Base-by-base conservation (phyloP, 2,113 vertebrate species). In the Oncorhynchus gorbuscha region DNA sequence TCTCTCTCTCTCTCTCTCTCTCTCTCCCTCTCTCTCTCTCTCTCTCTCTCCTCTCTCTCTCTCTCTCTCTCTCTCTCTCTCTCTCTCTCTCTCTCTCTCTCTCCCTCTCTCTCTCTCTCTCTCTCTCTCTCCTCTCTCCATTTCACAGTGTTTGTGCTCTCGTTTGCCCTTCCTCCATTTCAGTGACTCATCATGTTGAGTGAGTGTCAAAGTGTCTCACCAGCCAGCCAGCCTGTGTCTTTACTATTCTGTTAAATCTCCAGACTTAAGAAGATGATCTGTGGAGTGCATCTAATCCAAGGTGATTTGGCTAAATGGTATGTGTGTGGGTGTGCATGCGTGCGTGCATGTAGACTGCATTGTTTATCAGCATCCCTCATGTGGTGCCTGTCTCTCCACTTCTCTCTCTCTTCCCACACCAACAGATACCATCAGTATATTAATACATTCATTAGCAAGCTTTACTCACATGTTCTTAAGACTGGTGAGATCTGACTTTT, bases 271-370 rank as follows among this genome's bases (percentile, higher is more conserved):
- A 89, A 87, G 87, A 74, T 86, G 85, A 81, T 88, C 89, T 82
- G 86, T 85, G 86, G 87, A 89, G 86, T 88, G 78, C 85, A 86
- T 84, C 89, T 88, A 87, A 90, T 87, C 87, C 85, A 89, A 89
- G 81, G 87, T 88, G 89, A 88, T 90, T 87, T 85, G 85, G 88
- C 79, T 84, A 87, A 89, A 87, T 82, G 5, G 39, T 45, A 9
- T 45, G 39, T 39, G 6, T 45, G 39, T 45, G 39, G 9, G 39
- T 11, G 39, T 45, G 39, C 28, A 3, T 39, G 5, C 35, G 7
- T 55, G 18, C 69, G 76, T 58, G 39, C 26, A 39, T 16, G 76
- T 78, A 85, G 69, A 77, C 55, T 35, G 81, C 83, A 84, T 82
- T 91, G 89, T 88, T 89, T 84, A 73, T 79, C 64, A 28, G 9